phyloP scores from a whole-genome alignment of 2,797 vertebrate genomes.

The Gymnocypris eckloni region DNA sequence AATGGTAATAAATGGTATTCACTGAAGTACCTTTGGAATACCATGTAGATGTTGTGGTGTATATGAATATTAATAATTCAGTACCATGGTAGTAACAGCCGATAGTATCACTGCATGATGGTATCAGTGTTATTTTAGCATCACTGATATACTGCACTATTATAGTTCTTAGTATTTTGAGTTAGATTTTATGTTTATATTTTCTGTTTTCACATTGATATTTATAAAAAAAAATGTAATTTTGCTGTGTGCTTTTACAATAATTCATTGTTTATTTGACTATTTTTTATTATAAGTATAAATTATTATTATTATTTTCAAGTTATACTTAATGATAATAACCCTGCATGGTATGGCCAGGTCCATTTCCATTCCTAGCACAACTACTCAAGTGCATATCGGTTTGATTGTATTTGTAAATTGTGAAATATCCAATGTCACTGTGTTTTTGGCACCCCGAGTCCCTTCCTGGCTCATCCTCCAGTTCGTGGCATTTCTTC shows the following conservation, averaged over 20 bases:
- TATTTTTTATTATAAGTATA: neutral
- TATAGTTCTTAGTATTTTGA: neutral
- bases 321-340: neutral
- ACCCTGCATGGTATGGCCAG: neutral
- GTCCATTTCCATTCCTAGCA: no score
- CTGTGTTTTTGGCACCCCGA: slow-evolving; percentile 47
- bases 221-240: no score
- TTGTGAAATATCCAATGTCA: slow-evolving; percentile 44
- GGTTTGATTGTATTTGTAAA: neutral
- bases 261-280: no score
- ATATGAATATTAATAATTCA: neutral
- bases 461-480: slow-evolving; percentile 53
- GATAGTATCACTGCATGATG: neutral
- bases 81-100: neutral
- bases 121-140: neutral
- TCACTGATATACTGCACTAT: neutral
- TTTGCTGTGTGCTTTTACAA: no score
- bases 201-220: no score
- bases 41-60: neutral
- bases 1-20: neutral
- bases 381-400: neutral
- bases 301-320: no score
- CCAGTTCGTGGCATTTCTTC: slow-evolving; percentile 49
- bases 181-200: no score
- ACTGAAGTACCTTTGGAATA: neutral